These are phyloP conservation scores for Bimastos eiseni DNA, from an alignment of 2,888 invertebrate species.

Conservation along the genomic window DNA sequence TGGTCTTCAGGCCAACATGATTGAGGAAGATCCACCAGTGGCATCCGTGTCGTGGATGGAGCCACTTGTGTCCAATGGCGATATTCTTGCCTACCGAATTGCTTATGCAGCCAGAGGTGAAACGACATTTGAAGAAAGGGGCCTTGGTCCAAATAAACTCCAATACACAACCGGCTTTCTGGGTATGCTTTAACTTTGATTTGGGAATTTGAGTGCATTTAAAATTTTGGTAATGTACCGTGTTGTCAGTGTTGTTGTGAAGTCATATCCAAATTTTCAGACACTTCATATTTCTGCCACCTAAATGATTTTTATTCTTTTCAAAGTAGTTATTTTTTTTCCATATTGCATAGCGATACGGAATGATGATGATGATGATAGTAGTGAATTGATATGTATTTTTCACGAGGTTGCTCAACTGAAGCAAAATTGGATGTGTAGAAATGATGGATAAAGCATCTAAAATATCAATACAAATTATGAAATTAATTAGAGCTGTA, in stretches of 20 bases:
- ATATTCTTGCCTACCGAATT: conserved; percentile 81
- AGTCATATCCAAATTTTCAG: too few species aligned
- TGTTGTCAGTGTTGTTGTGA: background rate
- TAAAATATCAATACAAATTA: too few species aligned
- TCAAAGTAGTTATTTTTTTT: background rate
- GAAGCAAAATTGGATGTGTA: too few species aligned
- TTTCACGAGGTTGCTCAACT: too few species aligned
- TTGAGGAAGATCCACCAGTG: conserved; percentile 83
- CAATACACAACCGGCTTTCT: conserved; percentile 40
- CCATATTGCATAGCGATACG: too few species aligned
- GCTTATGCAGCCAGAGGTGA: conserved; percentile 85
- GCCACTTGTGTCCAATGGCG: conserved; percentile 86
- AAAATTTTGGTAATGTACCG: background rate
- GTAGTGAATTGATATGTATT: too few species aligned
- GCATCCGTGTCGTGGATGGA: conserved; percentile 90
- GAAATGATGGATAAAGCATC: too few species aligned
- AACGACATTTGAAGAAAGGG: conserved; percentile 47
- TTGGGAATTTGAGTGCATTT: background rate
- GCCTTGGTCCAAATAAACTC: conserved; percentile 39
- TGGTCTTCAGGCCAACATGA: conserved; percentile 69
- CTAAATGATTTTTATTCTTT: background rate
- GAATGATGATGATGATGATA: background rate
- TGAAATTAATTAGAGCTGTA: too few species aligned
- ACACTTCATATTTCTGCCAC: background rate
- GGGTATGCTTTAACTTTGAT: conserved; percentile 36